A percentile compares a stretch with the other conserved stretches of the same genome.
Conservation (phyloP, 2,888 invertebrate genomes). For the Apoda limacodes region DNA sequence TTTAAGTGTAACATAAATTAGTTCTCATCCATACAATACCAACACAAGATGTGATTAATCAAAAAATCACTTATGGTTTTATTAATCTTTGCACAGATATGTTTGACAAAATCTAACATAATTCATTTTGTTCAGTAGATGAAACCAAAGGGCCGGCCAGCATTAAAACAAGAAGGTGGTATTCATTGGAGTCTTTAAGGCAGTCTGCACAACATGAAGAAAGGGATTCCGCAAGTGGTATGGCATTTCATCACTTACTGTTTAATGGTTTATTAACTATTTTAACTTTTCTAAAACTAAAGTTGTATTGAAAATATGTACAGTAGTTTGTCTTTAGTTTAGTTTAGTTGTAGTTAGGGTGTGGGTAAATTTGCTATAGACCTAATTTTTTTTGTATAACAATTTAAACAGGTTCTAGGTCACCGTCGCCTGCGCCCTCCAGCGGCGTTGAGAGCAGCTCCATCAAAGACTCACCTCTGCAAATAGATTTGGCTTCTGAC, state of each 20-base stretch:
- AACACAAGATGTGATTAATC: no score
- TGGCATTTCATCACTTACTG: neutral
- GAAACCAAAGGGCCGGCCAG: constrained; percentile 49
- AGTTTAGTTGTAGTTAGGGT: no score
- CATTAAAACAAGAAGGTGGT: constrained; percentile 46
- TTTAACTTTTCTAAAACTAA: no score
- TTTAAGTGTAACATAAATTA: no score
- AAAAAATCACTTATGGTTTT: no score
- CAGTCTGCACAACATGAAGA: constrained; percentile 50
- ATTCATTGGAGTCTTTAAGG: constrained; percentile 57
- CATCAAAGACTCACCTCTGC: constrained; percentile 82
- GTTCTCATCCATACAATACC: no score
- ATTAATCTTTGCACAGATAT: no score
- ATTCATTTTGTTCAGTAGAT: constrained; percentile 23
- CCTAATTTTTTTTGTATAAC: constrained; percentile 3
- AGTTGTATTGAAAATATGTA: no score
- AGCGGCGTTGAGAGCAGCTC: constrained; percentile 89
- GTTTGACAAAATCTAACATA: no score
- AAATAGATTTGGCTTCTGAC: constrained; percentile 81
- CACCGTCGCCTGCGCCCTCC: constrained; percentile 90
- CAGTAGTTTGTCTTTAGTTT: no score
- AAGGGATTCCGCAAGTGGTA: constrained; percentile 60
- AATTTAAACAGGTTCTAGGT: constrained; percentile 71
- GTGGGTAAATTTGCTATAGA: constrained; percentile 5
- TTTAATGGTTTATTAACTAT: no score